phyloP scores from a whole-genome alignment of 2,113 vertebrate species.

The Nerophis lumbriciformis region DNA sequence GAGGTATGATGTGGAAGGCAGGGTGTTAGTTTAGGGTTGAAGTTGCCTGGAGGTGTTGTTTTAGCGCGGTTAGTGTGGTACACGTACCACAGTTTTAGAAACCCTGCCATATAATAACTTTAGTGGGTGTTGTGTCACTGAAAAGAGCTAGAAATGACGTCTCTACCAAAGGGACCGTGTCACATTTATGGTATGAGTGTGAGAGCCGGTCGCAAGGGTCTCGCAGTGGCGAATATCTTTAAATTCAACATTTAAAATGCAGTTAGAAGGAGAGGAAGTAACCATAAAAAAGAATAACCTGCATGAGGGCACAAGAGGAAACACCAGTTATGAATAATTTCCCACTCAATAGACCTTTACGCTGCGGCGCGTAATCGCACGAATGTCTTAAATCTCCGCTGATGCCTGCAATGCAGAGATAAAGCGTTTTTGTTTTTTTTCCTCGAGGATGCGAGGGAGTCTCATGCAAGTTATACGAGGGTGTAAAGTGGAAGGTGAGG shows the following conservation, averaged over 20 bases:
- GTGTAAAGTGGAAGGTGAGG: not conserved
- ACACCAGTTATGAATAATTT: slow-evolving; percentile 39
- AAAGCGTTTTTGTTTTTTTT: slow-evolving; percentile 11
- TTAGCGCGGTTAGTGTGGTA: no score
- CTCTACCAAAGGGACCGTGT: no score
- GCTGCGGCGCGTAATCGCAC: slow-evolving; percentile 18
- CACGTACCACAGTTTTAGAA: no score
- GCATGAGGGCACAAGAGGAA: slow-evolving; percentile 16
- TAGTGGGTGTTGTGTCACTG: no score
- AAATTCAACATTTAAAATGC: not conserved
- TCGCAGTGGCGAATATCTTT: not conserved
- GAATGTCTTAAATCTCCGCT: slow-evolving; percentile 43
- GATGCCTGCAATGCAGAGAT: slow-evolving; percentile 40
- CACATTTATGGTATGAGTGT: no score
- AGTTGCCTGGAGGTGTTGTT: no score
- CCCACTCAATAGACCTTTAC: slow-evolving; percentile 30
- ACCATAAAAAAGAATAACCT: slow-evolving; percentile 23
- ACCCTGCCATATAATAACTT: no score
- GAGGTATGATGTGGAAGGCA: no score
- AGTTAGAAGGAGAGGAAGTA: slow-evolving; percentile 16
- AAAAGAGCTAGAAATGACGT: no score
- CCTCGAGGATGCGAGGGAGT: slow-evolving; percentile 13
- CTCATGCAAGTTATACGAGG: slow-evolving; percentile 11
- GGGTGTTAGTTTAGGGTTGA: no score
- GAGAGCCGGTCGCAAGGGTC: not conserved